These are phyloP conservation scores for Anhinga anhinga DNA, from an alignment of 2,113 vertebrate species.

Conservation along the genomic window DNA sequence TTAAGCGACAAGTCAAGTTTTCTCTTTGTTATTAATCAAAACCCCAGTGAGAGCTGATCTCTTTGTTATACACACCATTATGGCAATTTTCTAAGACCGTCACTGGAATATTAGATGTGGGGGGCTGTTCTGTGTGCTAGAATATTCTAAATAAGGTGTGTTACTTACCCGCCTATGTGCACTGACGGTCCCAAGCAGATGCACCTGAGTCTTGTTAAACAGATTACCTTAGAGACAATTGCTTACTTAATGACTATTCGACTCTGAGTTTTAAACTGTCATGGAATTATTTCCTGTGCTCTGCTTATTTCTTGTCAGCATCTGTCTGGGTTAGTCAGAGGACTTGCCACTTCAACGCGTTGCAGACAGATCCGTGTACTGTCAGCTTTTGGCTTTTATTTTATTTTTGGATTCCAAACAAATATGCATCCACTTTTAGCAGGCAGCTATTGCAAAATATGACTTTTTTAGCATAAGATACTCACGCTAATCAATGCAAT, in stretches of 20 bases:
- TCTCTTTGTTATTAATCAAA: not conserved
- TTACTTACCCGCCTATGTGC: not conserved
- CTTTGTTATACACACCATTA: too few species aligned
- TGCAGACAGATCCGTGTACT: not conserved
- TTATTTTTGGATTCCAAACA: not conserved
- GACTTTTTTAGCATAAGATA: not conserved
- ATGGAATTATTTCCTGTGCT: not conserved
- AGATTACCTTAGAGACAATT: not conserved
- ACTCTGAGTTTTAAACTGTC: not conserved
- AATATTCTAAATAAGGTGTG: not conserved
- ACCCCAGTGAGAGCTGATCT: not conserved
- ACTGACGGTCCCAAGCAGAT: not conserved
- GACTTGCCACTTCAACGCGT: not conserved
- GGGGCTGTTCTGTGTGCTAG: not conserved
- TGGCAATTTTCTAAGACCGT: not conserved
- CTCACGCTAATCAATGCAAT: not conserved
- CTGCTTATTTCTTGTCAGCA: not conserved
- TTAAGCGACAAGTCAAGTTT: not conserved
- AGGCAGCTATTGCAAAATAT: too few species aligned
- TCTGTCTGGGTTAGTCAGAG: not conserved
- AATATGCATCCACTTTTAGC: not conserved
- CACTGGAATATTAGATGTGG: not conserved
- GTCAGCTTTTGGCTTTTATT: not conserved
- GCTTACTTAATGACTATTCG: not conserved
- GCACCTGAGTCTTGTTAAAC: not conserved